Evolutionary conservation across 2,113 vertebrate species (phyloP).

Genomic region (Spheniscus mendiculus): DNA sequence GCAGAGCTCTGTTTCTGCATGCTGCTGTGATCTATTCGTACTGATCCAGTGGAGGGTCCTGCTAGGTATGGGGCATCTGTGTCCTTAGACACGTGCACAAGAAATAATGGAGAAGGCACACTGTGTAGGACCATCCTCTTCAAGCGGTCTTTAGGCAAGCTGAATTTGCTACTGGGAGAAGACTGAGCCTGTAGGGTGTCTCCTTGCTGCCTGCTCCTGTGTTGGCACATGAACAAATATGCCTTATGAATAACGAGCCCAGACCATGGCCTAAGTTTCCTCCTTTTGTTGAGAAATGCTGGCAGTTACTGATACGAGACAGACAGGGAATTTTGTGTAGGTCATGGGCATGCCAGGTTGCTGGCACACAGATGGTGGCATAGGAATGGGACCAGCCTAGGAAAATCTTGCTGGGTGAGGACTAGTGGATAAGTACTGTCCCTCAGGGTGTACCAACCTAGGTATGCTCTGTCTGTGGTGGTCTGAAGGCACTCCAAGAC

Average conservation of each 20-base stretch:
- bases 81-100: not conserved
- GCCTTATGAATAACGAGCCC: not conserved
- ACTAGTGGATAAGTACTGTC: not conserved
- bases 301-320: not conserved
- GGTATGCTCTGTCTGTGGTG: not conserved
- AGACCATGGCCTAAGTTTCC: not conserved
- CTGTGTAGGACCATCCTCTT: not conserved
- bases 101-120: not conserved
- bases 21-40: not conserved
- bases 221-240: not conserved
- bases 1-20: not conserved
- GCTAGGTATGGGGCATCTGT: not conserved
- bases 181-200: not conserved
- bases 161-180: not conserved
- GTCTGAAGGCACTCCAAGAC: not conserved
- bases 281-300: conserved; percentile 25
- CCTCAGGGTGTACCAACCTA: not conserved
- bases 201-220: not conserved
- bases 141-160: not conserved
- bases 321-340: not conserved
- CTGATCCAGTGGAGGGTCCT: not conserved
- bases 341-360: not conserved
- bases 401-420: not conserved
- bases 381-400: not conserved
- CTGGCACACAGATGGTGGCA: not conserved